Evolutionary conservation across 2,113 vertebrate genomes (phyloP), one percentile per base, ranked within the genome.

Genomic region (Semicossyphus pulcher): DNA sequence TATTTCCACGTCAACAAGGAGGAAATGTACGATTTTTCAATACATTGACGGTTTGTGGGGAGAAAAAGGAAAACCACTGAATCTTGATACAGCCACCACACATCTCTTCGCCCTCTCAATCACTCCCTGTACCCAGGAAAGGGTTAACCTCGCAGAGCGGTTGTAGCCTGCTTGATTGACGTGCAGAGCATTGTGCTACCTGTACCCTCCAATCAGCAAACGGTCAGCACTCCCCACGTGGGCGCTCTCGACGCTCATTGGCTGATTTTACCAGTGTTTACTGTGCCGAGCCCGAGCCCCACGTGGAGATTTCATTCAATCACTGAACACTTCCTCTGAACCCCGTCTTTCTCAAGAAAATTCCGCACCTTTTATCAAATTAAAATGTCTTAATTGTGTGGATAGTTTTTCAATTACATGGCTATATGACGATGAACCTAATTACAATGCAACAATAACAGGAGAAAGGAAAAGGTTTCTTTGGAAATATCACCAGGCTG

Each of bases 301-400:
- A 94, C 94, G 94, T 95, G 94, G 94, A 95, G 92, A 88, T 89
- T 91, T 94, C 92, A 93, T 94, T 95, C 94, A 94, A 93, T 93
- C 93, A 85, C 82, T 81, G 83, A 93, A 92, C 86, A 90, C 84
- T 90, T 92, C 82, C 63, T 63, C 57, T 41, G 82, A 88, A 80
- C 25, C 72, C 42, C 64, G 51, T 68, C 20, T 68, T 87, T 76
- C 66, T 62, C 56, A 80, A 68, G 48, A 70, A 69, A 72, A 61
- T 67, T 28, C 59, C 70, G 21, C 60, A 81, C 45, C 66, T 78
- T 81, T 72, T 58, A 51, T 65, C 53, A 64, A 81, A 78, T 54
- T 36, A 36, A 51, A 51, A 62, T 31, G 2, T 15, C 4, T 4
- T 25, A 66, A 75, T 62, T 63, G 48, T 47, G 61, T 18, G 53